Base-by-base conservation (phyloP, 2,888 invertebrate species). In the Apantesis nais region DNA sequence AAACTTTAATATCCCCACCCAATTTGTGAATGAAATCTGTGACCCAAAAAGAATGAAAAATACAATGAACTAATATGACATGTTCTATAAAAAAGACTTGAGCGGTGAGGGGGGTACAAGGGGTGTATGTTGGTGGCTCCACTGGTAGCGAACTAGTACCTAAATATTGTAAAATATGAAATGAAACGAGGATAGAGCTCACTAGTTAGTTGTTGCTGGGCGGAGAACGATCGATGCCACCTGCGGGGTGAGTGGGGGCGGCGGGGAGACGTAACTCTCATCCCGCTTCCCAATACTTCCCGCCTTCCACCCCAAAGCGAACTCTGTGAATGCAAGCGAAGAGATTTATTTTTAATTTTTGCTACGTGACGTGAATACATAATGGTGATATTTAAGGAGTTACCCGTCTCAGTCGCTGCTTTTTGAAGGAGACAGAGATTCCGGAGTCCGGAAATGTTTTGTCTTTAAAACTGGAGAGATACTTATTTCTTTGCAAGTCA, bases 321-420 rank as follows among this genome's bases (percentile, higher is more conserved):
- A 74, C 70, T 74, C 66, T 58, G 67, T 78, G 69, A 72, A 75
- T 74, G 72, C 60, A 66, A 70, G 71, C 73, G 66, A 75, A 76
- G 71, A 81, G 77, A 83, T 82, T 79, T 82, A 83, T 81, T 86
- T 87, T 84, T 85, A 85, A 85, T 83, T 85, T 81, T 83, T 81
- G 79, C 70, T 76, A 80, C 78, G 81, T 81, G 79, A 78, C 70
- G 71, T 66, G 71, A 78, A 75, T 68, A 41, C 61, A 73, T 60
- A 72, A 75, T 69, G 70, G 70, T 58, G 64, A 58, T 75, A 67
- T 77, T 74, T 74, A 70, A 60, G 67, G 58, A 63, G 62, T 44
- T 60, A 62, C 58, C 62, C 39, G 78, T 60, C 58, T 52, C 66
- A 37, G 62, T 44, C 22, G 44, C 14, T 41, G 48, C 29, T 44